Evolutionary conservation across 37 sponge, comb jelly and placozoan genomes (phyloP).

Genomic region (Beroe forskalii): DNA sequence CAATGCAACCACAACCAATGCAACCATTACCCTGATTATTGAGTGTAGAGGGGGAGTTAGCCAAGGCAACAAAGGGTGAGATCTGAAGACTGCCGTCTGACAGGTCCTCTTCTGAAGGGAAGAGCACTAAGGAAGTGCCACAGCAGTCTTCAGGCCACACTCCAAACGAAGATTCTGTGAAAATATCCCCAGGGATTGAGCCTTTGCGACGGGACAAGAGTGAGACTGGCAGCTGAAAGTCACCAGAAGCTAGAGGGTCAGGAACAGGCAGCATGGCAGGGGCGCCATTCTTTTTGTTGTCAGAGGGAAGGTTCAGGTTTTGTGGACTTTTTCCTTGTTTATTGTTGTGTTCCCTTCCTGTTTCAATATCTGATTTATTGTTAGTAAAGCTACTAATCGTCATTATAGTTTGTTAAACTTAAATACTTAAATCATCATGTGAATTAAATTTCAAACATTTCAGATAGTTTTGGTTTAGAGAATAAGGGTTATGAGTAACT

Average conservation of each 20-base stretch:
- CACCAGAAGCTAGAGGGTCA: neutral
- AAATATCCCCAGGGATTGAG: neutral
- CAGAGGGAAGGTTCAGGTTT: no score
- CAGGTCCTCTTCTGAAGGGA: neutral
- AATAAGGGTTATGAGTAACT: no score
- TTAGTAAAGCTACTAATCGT: neutral
- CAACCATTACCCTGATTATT: neutral
- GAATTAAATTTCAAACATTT: no score
- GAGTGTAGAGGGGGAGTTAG: neutral
- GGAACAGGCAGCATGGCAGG: no score
- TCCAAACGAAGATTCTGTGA: neutral
- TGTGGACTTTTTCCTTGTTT: no score
- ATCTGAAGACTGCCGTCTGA: neutral
- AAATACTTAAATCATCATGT: no score
- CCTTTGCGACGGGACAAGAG: neutral
- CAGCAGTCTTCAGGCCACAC: neutral
- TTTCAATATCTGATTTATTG: neutral
- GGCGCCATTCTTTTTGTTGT: no score
- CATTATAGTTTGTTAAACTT: no score
- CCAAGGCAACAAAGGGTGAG: neutral
- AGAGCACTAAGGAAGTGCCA: neutral
- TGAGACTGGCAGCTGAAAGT: neutral
- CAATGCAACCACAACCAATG: neutral
- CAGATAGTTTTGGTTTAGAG: no score
- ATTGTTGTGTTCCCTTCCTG: neutral